These are phyloP conservation scores for Falcunculus frontatus DNA, from an alignment of 2,113 vertebrate genomes.

Conservation along the genomic window DNA sequence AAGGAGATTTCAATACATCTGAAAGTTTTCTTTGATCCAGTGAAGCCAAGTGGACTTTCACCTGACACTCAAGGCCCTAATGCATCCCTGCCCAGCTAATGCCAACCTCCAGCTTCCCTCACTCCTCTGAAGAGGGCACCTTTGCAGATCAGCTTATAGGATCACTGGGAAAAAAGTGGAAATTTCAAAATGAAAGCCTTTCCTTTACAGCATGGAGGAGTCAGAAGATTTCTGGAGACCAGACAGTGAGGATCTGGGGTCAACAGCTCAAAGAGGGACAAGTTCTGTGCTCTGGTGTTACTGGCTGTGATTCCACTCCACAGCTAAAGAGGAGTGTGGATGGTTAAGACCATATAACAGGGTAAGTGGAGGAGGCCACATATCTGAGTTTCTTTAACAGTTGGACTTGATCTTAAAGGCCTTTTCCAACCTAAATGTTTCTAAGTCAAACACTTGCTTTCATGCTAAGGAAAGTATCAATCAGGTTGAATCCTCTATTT, in stretches of 20 bases:
- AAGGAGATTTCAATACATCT: neutral
- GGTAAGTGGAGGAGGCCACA: neutral
- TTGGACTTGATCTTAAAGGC: neutral
- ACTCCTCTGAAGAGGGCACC: neutral
- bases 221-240: neutral
- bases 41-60: neutral
- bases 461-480: neutral
- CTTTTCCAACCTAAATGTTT: neutral
- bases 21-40: neutral
- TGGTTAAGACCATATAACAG: neutral
- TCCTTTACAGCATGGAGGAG: neutral
- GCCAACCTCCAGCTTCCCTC: neutral
- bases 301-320: neutral
- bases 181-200: neutral
- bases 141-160: neutral
- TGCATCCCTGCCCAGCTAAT: neutral
- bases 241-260: neutral
- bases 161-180: neutral
- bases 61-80: neutral
- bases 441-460: neutral
- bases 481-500: neutral
- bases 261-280: neutral
- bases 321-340: neutral
- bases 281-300: neutral
- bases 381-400: neutral